Base-by-base conservation (phyloP, 1,140 invertebrate genomes). In the Papilio polytes region DNA sequence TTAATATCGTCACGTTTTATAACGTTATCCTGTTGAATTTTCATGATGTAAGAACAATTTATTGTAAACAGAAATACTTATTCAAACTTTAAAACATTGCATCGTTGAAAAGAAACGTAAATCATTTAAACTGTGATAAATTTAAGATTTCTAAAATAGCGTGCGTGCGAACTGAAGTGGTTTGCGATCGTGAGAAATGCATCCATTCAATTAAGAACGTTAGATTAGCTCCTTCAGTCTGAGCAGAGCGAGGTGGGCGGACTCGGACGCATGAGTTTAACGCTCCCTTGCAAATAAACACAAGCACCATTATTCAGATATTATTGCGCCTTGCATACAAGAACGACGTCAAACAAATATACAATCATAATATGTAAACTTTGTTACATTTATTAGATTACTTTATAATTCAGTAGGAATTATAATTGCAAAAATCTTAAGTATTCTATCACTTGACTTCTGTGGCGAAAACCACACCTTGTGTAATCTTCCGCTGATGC, bases 201-300 rank as follows among this genome's bases (percentile, higher is more conserved):
- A 87, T 85, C 86, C 86, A 85, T 88, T 91, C 81, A 83, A 88
- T 90, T 88, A 89, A 87, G 83, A 86, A 82, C 80, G 83, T 84
- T 84, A 80, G 84, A 87, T 89, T 86, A 86, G 81, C 82, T 88
- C 80, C 80, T 85, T n/a, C 73, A 77, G 80, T 51, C 41, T 78
- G 79, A 84, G 85, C 63, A 85, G 84, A 83, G 80, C 74, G 74
- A 81, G 77, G 74, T 46, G 20, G 20, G 74, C 46, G 20, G 48
- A 66, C 73, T 51, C 76, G 41, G 78, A 82, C 78, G 77, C 79
- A 73, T 46, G 81, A 80, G 82, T 81, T 85, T 83, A 82, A 83
- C 82, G 80, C 81, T 82, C 81, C 78, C 81, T 84, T 82, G 70
- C 80, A 74, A 56, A 85, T 66, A 78, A 66, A 78, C 59, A 78